These are phyloP conservation scores for Eumacrocentrus americanus DNA, from an alignment of 2,888 invertebrate genomes.

Conservation along the genomic window DNA sequence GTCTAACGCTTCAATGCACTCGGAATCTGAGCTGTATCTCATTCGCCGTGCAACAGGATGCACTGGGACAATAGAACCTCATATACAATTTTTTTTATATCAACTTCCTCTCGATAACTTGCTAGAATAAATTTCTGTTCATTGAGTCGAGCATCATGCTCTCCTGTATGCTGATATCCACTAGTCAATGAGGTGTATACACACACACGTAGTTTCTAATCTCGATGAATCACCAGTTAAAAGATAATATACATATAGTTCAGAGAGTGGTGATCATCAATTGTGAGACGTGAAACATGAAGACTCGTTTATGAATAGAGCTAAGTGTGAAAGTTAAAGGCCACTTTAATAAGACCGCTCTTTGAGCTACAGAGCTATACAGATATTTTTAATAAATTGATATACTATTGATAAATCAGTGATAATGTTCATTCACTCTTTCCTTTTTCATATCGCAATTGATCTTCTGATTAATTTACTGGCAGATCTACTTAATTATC, in stretches of 20 bases:
- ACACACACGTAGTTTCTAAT: constrained; percentile 29
- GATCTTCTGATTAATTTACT: no score
- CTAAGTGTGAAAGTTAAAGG: background rate
- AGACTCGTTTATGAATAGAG: no score
- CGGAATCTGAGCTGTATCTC: background rate
- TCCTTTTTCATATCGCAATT: background rate
- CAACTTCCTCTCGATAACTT: background rate
- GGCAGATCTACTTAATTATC: background rate
- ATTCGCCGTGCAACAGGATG: no score
- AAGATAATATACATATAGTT: constrained; percentile 24
- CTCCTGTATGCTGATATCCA: constrained; percentile 20
- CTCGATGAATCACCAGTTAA: constrained; percentile 43
- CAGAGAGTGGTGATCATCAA: constrained; percentile 7
- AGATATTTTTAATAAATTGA: no score
- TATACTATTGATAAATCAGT: background rate
- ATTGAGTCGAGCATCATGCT: background rate
- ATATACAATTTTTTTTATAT: background rate
- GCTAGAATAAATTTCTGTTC: background rate
- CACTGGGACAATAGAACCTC: no score
- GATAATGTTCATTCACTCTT: background rate
- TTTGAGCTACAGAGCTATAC: no score
- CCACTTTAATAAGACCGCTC: no score
- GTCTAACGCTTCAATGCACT: background rate
- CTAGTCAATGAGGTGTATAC: constrained; percentile 25
- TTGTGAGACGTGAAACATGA: background rate